Percentiles rank a stretch among this genome's conserved stretches.
phyloP scores from a whole-genome alignment of 2,797 vertebrate species.

The Cynodonichthys magdalenae region DNA sequence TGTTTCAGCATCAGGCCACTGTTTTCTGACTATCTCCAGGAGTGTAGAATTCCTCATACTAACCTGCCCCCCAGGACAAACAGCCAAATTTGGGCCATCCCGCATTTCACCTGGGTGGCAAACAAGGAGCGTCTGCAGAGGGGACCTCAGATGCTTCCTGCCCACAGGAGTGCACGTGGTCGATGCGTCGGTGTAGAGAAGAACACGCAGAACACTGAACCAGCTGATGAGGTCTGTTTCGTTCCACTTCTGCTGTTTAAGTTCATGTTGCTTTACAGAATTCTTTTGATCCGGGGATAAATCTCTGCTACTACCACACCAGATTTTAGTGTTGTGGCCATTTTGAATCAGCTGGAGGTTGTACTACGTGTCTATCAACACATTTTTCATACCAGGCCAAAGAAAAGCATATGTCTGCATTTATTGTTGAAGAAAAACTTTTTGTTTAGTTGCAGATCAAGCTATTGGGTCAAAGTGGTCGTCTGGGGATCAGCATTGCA shows the following conservation, averaged over 20 bases:
- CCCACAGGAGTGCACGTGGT: slow-evolving; percentile 60
- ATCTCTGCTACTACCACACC: no score
- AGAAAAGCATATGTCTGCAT: not conserved
- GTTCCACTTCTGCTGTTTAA: not conserved
- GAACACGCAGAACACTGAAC: slow-evolving; percentile 75
- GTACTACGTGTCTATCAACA: not conserved
- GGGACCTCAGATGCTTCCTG: slow-evolving; percentile 60
- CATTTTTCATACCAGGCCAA: not conserved
- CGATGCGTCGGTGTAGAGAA: slow-evolving; percentile 67
- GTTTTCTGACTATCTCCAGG: slow-evolving; percentile 72
- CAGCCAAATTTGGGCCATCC: slow-evolving; percentile 72
- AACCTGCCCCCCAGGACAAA: slow-evolving; percentile 70
- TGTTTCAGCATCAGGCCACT: slow-evolving; percentile 54
- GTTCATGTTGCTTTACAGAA: not conserved
- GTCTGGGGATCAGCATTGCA: slow-evolving; percentile 89
- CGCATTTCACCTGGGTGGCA: slow-evolving; percentile 70
- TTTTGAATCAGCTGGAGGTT: not conserved
- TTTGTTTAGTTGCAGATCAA: slow-evolving; percentile 87
- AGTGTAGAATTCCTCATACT: slow-evolving; percentile 71
- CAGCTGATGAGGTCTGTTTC: slow-evolving; percentile 75
- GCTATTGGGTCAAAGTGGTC: slow-evolving; percentile 84
- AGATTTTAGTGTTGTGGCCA: no score
- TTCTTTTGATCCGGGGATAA: no score
- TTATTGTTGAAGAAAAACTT: slow-evolving; percentile 24
- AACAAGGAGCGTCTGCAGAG: slow-evolving; percentile 51